Conservation (phyloP, 2,888 invertebrate genomes). For the Pristionchus arcanus region DNA sequence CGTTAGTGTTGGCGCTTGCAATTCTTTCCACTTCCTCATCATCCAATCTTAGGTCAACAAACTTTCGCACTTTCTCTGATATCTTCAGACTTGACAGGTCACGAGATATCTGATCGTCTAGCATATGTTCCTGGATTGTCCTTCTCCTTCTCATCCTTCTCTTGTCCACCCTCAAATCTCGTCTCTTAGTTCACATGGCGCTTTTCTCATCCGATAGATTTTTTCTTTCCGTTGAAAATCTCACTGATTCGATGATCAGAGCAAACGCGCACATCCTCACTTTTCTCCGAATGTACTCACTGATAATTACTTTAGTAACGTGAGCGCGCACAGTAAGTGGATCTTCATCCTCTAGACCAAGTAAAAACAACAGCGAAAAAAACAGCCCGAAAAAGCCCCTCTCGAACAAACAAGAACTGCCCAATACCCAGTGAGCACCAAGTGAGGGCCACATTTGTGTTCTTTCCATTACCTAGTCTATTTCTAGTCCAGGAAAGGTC, state of each 20-base stretch:
- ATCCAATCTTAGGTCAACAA: background rate
- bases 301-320: constrained; percentile 18
- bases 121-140: background rate
- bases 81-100: background rate
- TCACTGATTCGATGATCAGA: background rate
- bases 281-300: background rate
- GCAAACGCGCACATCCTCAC: background rate
- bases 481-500: background rate
- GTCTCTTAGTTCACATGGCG: background rate
- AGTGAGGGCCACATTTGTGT: background rate
- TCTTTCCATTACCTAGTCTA: background rate
- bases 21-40: background rate
- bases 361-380: background rate
- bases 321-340: background rate
- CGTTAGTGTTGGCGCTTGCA: background rate
- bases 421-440: background rate
- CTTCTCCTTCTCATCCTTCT: background rate
- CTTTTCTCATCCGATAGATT: background rate
- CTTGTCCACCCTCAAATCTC: background rate
- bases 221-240: background rate
- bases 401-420: constrained; percentile 3
- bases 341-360: background rate
- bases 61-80: background rate
- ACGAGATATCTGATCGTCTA: background rate
- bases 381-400: background rate